Conservation (phyloP, 2,888 invertebrate species). For the Nebria brevicollis region DNA sequence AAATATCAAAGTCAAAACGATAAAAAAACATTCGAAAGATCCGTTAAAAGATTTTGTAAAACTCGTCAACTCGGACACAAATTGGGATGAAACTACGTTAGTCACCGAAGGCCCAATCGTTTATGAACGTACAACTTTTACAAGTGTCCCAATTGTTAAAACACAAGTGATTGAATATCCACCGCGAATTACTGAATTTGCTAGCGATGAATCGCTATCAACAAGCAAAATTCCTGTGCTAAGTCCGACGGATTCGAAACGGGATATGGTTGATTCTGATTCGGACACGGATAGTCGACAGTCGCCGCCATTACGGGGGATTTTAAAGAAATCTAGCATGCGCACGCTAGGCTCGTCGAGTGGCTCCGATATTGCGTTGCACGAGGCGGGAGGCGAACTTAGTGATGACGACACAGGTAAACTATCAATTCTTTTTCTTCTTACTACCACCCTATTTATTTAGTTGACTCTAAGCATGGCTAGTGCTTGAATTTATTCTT, state of each 20-base stretch:
- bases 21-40: constrained; percentile 65
- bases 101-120: constrained; percentile 34
- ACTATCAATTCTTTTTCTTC: constrained; percentile 52
- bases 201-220: constrained; percentile 48
- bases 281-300: constrained; percentile 62
- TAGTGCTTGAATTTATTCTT: constrained; percentile 40
- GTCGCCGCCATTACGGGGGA: constrained; percentile 60
- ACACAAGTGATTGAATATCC: constrained; percentile 56
- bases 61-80: constrained; percentile 59
- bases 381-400: constrained; percentile 71
- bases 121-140: constrained; percentile 42
- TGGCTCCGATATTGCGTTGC: constrained; percentile 72
- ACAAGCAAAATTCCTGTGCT: constrained; percentile 64
- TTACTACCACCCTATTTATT: constrained; percentile 5
- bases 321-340: constrained; percentile 59
- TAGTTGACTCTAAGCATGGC: constrained; percentile 41
- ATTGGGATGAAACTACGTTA: constrained; percentile 58
- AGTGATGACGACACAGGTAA: constrained; percentile 74
- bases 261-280: constrained; percentile 61
- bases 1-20: constrained; percentile 63
- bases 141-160: constrained; percentile 58
- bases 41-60: constrained; percentile 62
- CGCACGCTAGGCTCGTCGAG: constrained; percentile 71
- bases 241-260: constrained; percentile 55
- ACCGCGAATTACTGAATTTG: constrained; percentile 46